Conservation (phyloP, 2,113 vertebrate species). For the Paraplagusia blochii region DNA sequence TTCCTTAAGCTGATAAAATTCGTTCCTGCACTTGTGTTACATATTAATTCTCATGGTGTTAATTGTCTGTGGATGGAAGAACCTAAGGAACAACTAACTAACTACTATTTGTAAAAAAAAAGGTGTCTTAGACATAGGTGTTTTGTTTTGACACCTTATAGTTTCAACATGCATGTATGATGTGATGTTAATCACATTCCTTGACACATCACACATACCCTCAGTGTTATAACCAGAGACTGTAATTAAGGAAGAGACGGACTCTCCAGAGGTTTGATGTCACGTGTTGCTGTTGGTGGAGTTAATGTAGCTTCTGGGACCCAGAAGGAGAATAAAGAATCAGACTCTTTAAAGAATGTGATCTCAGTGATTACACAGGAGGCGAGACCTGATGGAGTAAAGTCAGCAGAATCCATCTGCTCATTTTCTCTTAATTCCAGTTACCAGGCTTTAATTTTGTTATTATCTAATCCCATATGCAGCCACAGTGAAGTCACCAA, state of each 20-base stretch:
- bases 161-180: conserved; percentile 3
- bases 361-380: not conserved
- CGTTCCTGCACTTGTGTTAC: conserved; percentile 6
- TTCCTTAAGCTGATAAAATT: conserved; percentile 21
- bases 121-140: conserved; percentile 9
- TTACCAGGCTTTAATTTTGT: too few species aligned
- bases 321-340: not conserved
- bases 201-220: not conserved
- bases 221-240: not conserved
- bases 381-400: not conserved
- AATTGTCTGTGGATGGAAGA: conserved; percentile 39
- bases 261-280: not conserved
- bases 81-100: conserved; percentile 2
- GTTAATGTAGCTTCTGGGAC: conserved; percentile 3
- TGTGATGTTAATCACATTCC: conserved; percentile 10
- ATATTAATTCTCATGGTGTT: conserved; percentile 30
- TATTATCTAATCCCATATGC: too few species aligned
- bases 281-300: not conserved
- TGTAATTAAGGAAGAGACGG: not conserved
- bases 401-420: conserved; percentile 8
- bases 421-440: too few species aligned
- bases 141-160: conserved; percentile 26
- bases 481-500: too few species aligned
- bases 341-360: not conserved
- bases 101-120: conserved; percentile 17